Conservation (phyloP, 2,888 invertebrate species). For the Caenorhabditis japonica region DNA sequence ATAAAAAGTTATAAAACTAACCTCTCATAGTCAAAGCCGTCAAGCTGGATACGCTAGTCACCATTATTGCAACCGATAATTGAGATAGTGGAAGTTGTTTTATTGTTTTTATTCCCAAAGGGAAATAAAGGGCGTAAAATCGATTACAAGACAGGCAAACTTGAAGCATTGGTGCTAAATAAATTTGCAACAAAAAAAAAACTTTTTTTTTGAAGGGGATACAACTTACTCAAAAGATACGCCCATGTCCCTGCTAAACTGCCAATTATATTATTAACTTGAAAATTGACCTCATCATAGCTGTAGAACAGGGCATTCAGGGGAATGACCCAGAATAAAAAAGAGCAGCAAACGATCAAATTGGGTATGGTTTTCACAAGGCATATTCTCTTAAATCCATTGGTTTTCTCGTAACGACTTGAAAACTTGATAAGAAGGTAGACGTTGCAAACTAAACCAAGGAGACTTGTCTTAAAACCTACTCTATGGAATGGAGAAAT, state of each 20-base stretch:
- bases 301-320: constrained; percentile 10
- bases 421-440: constrained; percentile 14
- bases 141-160: constrained; percentile 5
- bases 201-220: too few relatives aligned
- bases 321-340: constrained; percentile 38
- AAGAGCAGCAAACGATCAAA: constrained; percentile 9
- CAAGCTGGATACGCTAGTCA: too few relatives aligned
- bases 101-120: background rate
- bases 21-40: background rate
- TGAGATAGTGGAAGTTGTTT: background rate
- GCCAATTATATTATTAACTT: background rate
- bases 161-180: background rate
- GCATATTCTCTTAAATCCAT: constrained; percentile 30
- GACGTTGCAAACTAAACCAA: constrained; percentile 9
- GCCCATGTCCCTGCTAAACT: constrained; percentile 12
- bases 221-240: constrained; percentile 15
- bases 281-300: background rate
- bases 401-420: background rate
- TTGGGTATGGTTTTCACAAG: constrained; percentile 19
- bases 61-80: too few relatives aligned
- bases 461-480: constrained; percentile 15
- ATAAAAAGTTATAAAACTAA: too few relatives aligned
- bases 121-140: constrained; percentile 1
- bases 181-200: too few relatives aligned
- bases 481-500: too few relatives aligned